Conservation (phyloP, 2,797 vertebrate species). For the Apodemus agrarius region DNA sequence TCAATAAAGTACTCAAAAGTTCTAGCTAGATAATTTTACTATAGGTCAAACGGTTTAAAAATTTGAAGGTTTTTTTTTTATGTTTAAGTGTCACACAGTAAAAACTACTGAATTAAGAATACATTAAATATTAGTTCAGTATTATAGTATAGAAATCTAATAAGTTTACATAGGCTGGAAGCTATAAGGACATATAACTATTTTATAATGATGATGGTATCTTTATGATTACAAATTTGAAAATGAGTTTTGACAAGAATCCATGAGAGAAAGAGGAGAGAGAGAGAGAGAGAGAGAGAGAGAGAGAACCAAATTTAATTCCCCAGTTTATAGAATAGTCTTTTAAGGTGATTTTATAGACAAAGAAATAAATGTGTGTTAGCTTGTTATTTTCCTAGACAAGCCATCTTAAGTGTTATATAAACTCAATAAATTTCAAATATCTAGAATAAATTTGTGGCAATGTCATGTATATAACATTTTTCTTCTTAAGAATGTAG, state of each 20-base stretch:
- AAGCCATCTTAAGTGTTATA: background rate
- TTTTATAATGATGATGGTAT: slow-evolving; percentile 49
- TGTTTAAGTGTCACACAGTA: background rate
- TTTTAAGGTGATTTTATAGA: slow-evolving; percentile 23
- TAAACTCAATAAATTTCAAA: background rate
- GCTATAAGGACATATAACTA: slow-evolving; percentile 37
- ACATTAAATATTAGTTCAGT: slow-evolving; percentile 70
- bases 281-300: no score
- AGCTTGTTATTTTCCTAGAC: slow-evolving; percentile 6
- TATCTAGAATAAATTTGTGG: background rate
- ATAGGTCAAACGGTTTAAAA: background rate
- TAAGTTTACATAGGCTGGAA: slow-evolving; percentile 53
- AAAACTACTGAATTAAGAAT: background rate
- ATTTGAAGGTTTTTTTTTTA: background rate
- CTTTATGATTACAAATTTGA: slow-evolving; percentile 58
- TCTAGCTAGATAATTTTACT: background rate
- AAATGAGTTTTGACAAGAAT: slow-evolving; percentile 44
- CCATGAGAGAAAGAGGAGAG: background rate
- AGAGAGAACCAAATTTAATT: background rate
- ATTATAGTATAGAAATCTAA: slow-evolving; percentile 57
- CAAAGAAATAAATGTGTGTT: background rate
- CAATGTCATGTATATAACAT: background rate
- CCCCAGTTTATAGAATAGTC: slow-evolving; percentile 61
- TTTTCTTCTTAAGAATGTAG: background rate
- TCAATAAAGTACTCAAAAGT: background rate